A percentile compares a stretch with the other conserved stretches of the same genome.
phyloP scores from a whole-genome alignment of 2,113 vertebrate species.

The Cnemophilus loriae region DNA sequence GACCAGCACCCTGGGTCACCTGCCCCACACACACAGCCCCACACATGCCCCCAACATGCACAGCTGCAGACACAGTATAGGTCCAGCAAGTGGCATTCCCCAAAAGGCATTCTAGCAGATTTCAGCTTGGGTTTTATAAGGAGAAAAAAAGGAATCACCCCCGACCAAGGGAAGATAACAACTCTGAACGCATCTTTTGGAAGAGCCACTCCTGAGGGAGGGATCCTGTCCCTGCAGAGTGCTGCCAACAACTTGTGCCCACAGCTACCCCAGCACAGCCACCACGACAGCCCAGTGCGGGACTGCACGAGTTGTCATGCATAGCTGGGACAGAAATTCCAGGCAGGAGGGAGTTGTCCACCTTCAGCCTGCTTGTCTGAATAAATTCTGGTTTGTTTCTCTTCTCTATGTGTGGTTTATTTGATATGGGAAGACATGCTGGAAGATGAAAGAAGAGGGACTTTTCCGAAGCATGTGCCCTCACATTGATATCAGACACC shows the following conservation, averaged over 20 bases:
- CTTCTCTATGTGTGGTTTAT: background rate
- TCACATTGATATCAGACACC: background rate
- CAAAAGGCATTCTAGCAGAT: background rate
- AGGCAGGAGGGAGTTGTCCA: background rate
- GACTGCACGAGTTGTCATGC: rapidly evolving
- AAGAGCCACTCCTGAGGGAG: background rate
- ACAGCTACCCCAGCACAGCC: background rate
- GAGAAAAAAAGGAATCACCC: background rate
- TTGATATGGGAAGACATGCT: rapidly evolving
- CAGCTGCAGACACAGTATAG: background rate
- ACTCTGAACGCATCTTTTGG: background rate
- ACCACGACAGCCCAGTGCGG: rapidly evolving
- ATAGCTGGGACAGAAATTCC: background rate
- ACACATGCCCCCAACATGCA: rapidly evolving
- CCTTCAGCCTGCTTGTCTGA: background rate
- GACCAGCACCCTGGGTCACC: rapidly evolving
- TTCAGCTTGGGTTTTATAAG: background rate
- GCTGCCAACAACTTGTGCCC: background rate
- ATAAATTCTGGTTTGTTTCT: background rate
- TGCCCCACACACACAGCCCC: background rate
- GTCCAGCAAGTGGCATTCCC: background rate
- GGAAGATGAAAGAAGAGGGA: background rate
- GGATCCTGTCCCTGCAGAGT: background rate
- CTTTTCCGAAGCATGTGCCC: background rate
- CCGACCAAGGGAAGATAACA: background rate